A percentile compares a stretch with the other conserved stretches of the same genome.
Evolutionary conservation across 2,888 invertebrate species (phyloP).

Genomic region (Pachycephus smyrnensis): DNA sequence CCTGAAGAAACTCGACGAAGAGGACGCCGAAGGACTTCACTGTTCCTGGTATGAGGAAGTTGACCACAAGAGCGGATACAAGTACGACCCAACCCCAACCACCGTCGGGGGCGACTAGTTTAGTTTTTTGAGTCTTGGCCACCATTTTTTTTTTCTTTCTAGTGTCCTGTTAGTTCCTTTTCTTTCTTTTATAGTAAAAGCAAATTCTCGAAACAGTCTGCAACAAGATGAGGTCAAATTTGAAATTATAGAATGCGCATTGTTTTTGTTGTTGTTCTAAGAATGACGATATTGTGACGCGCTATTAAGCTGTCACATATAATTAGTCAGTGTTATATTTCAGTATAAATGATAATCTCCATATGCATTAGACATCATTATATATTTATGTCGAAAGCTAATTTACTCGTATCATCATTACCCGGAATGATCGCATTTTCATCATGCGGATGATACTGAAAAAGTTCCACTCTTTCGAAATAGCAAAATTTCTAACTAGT

Average conservation of each 20-base stretch:
- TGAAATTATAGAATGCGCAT: neutral
- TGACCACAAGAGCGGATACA: slow-evolving; percentile 77
- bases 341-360: neutral
- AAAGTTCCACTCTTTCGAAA: neutral
- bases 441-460: neutral
- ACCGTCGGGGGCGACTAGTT: slow-evolving; percentile 66
- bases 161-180: neutral
- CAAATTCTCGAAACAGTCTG: neutral
- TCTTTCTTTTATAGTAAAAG: neutral
- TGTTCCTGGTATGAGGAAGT: slow-evolving; percentile 87
- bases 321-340: neutral
- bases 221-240: neutral
- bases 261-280: neutral
- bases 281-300: neutral
- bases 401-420: neutral
- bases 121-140: slow-evolving; percentile 43
- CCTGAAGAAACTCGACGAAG: slow-evolving; percentile 85
- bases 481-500: neutral
- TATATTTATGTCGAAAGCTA: neutral
- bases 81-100: slow-evolving; percentile 69
- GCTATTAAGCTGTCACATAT: neutral
- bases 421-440: neutral
- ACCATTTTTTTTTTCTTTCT: slow-evolving; percentile 28
- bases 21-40: slow-evolving; percentile 90
- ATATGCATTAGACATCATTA: neutral